These are phyloP conservation scores for Spodoptera frugiperda DNA, from an alignment of 1,140 invertebrate genomes.

Conservation along the genomic window DNA sequence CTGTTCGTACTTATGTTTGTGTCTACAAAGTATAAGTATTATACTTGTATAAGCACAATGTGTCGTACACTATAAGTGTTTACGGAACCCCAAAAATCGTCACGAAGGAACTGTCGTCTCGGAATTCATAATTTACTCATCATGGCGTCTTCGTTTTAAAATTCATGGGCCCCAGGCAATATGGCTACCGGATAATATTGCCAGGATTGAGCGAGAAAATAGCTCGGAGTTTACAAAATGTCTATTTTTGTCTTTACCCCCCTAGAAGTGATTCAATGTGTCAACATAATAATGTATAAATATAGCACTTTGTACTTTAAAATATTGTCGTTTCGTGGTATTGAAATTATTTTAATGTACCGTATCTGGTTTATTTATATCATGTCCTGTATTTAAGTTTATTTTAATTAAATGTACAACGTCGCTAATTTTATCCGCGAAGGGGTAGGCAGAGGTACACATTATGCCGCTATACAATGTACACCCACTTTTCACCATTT, in stretches of 20 bases:
- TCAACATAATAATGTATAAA: not conserved
- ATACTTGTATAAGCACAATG: too few species aligned
- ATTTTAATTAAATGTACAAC: too few species aligned
- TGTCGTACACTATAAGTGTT: not conserved
- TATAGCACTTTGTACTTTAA: not conserved
- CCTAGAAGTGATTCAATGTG: not conserved
- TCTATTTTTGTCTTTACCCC: not conserved
- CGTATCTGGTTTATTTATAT: too few species aligned
- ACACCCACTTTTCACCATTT: too few species aligned
- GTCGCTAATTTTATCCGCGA: too few species aligned
- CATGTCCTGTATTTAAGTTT: too few species aligned
- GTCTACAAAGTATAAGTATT: too few species aligned
- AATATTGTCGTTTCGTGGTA: too few species aligned
- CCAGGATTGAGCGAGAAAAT: conserved; percentile 7
- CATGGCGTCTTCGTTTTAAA: conserved; percentile 15
- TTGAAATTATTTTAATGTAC: too few species aligned
- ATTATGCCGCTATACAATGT: too few species aligned
- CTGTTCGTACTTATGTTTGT: too few species aligned
- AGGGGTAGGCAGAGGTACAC: too few species aligned
- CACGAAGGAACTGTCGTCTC: not conserved
- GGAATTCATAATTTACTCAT: conserved; percentile 25
- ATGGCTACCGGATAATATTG: conserved; percentile 3
- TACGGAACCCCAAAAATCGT: not conserved
- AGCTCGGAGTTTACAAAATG: not conserved
- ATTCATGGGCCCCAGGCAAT: conserved; percentile 18